A percentile compares a stretch with the other conserved stretches of the same genome.
Evolutionary conservation across 2,888 invertebrate genomes (phyloP).

Genomic region (Tuberolachnus salignus): DNA sequence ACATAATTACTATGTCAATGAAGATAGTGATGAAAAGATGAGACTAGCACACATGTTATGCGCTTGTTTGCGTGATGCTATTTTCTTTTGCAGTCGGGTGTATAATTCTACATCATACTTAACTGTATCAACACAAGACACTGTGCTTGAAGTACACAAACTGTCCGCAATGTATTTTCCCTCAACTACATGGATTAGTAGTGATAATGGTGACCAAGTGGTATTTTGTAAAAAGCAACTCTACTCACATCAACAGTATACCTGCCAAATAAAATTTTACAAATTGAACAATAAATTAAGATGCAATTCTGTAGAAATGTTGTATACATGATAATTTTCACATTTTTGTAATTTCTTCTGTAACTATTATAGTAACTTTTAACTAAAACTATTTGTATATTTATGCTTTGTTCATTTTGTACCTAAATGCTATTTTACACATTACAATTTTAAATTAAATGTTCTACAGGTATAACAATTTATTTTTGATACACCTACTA

Average conservation of each 20-base stretch:
- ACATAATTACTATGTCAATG: constrained; percentile 32
- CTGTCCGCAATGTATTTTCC: constrained; percentile 47
- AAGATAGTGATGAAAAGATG: constrained; percentile 7
- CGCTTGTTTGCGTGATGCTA: constrained; percentile 37
- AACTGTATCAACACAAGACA: constrained; percentile 27
- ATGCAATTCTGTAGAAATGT: constrained; percentile 43
- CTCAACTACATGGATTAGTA: constrained; percentile 28
- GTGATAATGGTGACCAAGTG: constrained; percentile 1
- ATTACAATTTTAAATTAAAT: no score
- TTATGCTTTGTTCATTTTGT: no score
- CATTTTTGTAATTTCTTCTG: neutral
- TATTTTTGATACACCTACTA: no score
- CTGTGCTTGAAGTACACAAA: constrained; percentile 23
- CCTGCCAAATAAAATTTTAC: constrained; percentile 12
- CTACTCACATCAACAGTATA: neutral
- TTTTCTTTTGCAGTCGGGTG: constrained; percentile 22
- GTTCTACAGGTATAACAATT: no score
- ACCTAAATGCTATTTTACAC: no score
- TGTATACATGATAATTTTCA: constrained; percentile 24
- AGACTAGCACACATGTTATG: constrained; percentile 49
- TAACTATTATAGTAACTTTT: no score
- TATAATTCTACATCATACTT: constrained; percentile 25
- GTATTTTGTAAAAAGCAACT: constrained; percentile 34
- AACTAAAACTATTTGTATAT: no score
- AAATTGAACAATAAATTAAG: constrained; percentile 41